Evolutionary conservation across 2,113 vertebrate species (phyloP).

Genomic region (Chunga burmeisteri): DNA sequence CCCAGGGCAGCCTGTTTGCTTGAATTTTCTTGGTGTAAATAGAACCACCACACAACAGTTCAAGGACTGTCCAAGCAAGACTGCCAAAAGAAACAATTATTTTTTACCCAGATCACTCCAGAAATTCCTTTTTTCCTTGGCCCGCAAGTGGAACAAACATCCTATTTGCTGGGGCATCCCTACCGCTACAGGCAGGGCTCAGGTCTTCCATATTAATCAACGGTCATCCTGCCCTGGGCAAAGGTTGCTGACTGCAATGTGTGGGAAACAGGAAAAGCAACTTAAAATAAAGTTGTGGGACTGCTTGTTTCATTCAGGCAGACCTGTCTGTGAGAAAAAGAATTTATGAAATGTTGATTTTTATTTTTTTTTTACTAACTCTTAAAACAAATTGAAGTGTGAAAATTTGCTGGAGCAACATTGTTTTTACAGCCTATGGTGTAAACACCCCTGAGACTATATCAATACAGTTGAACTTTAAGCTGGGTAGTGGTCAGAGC

Average conservation of each 20-base stretch:
- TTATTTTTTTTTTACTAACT: neutral
- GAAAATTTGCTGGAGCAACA: neutral
- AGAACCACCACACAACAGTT: constrained; percentile 21
- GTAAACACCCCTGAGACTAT: neutral
- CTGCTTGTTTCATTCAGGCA: constrained; percentile 1
- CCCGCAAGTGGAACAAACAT: neutral
- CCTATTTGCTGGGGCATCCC: neutral
- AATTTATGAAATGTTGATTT: constrained; percentile 17
- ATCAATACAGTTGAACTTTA: neutral
- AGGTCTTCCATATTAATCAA: constrained; percentile 25
- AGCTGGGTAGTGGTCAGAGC: neutral
- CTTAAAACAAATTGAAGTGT: constrained; percentile 58
- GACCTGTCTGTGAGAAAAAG: constrained; percentile 2
- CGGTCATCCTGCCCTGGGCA: constrained; percentile 36
- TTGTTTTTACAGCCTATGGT: neutral
- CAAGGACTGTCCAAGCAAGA: neutral
- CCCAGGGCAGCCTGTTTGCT: constrained; percentile 25
- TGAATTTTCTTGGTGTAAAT: constrained; percentile 34
- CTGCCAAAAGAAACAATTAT: constrained; percentile 38
- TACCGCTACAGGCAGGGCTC: neutral
- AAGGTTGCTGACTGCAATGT: constrained; percentile 28
- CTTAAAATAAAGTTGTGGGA: constrained; percentile 15
- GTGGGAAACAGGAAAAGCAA: constrained; percentile 66
- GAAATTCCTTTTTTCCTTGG: constrained; percentile 12
- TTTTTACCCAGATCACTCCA: constrained; percentile 20